phyloP scores from a whole-genome alignment of 2,888 invertebrate species.

The Gerosis bhagava region DNA sequence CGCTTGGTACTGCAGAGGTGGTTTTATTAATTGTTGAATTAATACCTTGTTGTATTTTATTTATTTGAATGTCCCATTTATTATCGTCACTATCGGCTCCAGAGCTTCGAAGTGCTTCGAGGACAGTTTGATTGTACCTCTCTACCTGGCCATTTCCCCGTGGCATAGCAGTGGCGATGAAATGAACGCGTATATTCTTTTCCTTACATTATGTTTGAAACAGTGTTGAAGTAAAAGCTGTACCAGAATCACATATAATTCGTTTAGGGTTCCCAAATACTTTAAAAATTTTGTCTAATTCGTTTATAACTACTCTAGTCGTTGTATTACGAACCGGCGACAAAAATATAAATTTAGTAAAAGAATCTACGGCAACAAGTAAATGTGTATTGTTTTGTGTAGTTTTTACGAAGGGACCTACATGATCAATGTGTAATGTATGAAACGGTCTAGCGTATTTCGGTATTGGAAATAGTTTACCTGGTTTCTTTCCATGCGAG shows the following conservation, averaged over 20 bases:
- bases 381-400: constrained; percentile 38
- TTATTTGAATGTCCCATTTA: constrained; percentile 26
- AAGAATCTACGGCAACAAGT: constrained; percentile 42
- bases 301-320: constrained; percentile 7
- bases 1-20: constrained; percentile 1
- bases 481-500: constrained; percentile 8
- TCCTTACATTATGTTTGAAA: constrained; percentile 2
- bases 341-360: constrained; percentile 45
- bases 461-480: constrained; percentile 20
- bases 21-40: constrained; percentile 5
- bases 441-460: constrained; percentile 23
- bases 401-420: constrained; percentile 35
- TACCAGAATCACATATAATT: constrained; percentile 30
- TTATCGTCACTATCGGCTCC: constrained; percentile 34
- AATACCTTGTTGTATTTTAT: constrained; percentile 3
- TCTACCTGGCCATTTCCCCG: constrained; percentile 33
- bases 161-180: constrained; percentile 29
- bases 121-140: constrained; percentile 28
- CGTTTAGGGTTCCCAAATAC: constrained; percentile 25
- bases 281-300: constrained; percentile 12
- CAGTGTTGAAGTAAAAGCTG: constrained; percentile 18
- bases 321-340: constrained; percentile 24
- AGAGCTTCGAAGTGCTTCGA: constrained; percentile 30
- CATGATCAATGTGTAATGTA: constrained; percentile 25
- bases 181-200: constrained; percentile 4